A percentile compares a stretch with the other conserved stretches of the same genome.
Conservation (phyloP, 2,888 invertebrate genomes). For the Lomographa bimaculata region DNA sequence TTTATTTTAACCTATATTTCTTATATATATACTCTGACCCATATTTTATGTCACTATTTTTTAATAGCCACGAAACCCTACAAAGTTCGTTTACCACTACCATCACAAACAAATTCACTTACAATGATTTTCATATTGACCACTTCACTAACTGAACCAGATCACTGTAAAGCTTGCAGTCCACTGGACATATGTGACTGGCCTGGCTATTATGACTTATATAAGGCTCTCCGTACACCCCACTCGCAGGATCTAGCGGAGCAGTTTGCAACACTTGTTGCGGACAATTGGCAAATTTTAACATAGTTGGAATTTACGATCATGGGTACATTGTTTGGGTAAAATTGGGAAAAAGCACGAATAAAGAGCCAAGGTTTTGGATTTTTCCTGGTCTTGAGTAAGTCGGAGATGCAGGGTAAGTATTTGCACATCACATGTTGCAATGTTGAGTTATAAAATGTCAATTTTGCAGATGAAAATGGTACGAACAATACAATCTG, state of each 20-base stretch:
- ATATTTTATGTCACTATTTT: too few species aligned
- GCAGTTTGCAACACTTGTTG: conserved; percentile 37
- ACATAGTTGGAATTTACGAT: conserved; percentile 34
- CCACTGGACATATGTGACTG: conserved; percentile 58
- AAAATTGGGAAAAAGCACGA: conserved; percentile 22
- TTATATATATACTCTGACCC: too few species aligned
- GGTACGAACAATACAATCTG: too few species aligned
- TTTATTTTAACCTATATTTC: too few species aligned
- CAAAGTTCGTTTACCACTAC: conserved; percentile 30
- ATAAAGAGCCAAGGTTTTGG: conserved; percentile 9
- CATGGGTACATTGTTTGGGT: conserved; percentile 25
- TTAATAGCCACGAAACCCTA: not conserved
- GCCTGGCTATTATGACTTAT: conserved; percentile 48
- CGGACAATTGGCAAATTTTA: conserved; percentile 34
- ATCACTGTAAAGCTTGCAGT: conserved; percentile 34
- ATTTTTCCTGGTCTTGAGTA: conserved; percentile 6
- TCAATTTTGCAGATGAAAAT: too few species aligned
- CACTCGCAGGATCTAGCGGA: conserved; percentile 45
- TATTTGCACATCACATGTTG: too few species aligned
- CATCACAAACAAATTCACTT: conserved; percentile 48
- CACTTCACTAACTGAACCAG: conserved; percentile 46
- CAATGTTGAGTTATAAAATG: too few species aligned
- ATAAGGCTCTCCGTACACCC: conserved; percentile 56
- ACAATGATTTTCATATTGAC: conserved; percentile 67
- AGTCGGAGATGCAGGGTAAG: too few species aligned